Conservation (phyloP, 2,113 vertebrate species). For the Tragelaphus strepsiceros region DNA sequence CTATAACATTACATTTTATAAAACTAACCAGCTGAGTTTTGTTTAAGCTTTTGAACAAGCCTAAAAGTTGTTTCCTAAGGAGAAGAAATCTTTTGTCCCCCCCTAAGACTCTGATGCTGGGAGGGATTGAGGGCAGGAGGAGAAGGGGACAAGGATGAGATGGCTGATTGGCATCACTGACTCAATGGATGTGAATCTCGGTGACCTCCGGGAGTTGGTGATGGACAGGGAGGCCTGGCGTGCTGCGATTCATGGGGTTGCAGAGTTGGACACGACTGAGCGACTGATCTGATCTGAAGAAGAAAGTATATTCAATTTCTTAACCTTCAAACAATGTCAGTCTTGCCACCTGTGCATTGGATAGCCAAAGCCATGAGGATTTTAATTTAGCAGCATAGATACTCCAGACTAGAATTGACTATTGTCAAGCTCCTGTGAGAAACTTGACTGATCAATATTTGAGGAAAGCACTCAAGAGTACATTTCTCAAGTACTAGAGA, state of each 20-base stretch:
- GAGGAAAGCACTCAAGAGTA: neutral
- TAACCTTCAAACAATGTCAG: neutral
- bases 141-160: no score
- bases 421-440: neutral
- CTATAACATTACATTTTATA: neutral
- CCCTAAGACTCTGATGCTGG: no score
- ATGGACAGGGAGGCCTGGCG: no score
- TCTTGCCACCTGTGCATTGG: neutral
- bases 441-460: neutral
- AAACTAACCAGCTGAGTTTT: neutral
- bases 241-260: no score
- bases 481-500: neutral
- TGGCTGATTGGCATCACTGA: no score
- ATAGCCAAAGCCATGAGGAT: neutral
- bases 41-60: neutral
- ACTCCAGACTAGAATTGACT: neutral
- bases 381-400: neutral
- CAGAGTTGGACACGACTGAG: no score
- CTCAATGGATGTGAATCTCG: no score
- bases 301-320: neutral
- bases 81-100: neutral
- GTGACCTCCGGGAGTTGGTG: no score
- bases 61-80: constrained; percentile 1
- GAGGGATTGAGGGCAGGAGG: no score
- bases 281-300: neutral